phyloP scores from a whole-genome alignment of 2,797 vertebrate genomes.

The Rhinella marina region DNA sequence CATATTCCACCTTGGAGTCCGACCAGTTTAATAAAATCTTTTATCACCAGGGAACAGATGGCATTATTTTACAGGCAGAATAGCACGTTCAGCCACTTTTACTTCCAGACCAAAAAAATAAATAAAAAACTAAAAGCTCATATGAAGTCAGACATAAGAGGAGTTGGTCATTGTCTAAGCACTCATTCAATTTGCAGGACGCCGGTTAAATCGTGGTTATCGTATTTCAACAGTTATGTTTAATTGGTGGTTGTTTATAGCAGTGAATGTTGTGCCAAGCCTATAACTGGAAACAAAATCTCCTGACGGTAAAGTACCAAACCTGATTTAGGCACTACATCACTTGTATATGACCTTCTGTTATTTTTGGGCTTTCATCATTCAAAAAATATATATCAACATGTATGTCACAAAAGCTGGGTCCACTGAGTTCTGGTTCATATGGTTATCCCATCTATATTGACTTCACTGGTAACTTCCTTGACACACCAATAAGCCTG shows the following conservation, averaged over 20 bases:
- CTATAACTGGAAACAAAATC: background rate
- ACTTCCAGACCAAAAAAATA: background rate
- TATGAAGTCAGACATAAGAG: background rate
- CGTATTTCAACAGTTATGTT: background rate
- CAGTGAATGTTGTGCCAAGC: background rate
- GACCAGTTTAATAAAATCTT: slow-evolving; percentile 3
- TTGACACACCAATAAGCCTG: too few relatives aligned
- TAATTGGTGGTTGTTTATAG: background rate
- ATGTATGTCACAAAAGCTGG: background rate
- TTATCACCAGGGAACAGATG: background rate
- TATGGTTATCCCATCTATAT: too few relatives aligned
- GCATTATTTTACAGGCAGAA: background rate
- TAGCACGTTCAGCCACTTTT: background rate
- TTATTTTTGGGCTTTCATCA: background rate
- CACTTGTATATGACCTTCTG: background rate
- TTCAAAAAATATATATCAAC: background rate
- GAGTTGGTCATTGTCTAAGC: background rate
- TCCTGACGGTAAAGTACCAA: background rate
- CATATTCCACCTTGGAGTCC: slow-evolving; percentile 17
- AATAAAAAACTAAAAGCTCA: background rate
- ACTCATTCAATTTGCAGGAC: background rate
- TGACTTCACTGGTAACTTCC: too few relatives aligned
- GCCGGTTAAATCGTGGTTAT: background rate
- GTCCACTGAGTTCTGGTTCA: background rate
- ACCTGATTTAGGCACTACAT: background rate